Base-by-base conservation (phyloP, 92 coral and sea anemone genomes). In the Parazoanthus darwini region DNA sequence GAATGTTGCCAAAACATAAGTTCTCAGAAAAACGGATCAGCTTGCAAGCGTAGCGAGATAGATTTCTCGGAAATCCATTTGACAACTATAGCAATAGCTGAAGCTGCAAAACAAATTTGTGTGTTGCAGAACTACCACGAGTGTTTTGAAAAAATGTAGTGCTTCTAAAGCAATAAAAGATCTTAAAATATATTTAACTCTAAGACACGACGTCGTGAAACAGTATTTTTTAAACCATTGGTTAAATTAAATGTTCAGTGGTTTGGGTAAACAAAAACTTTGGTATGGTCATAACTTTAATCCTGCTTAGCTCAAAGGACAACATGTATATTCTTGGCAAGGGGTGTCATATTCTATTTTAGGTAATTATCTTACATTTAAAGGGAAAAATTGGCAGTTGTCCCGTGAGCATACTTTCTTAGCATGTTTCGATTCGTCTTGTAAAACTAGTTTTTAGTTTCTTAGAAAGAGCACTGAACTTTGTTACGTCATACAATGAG, bases 401-500 rank as follows among this genome's bases (percentile, higher is more conserved):
- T 37, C 42, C 36, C 2, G 48, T 48, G 14, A 70, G 48, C 78
- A 83, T 5, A 29, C 65, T 10, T 35, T 5, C 59, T 20, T 6
- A 14, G 66, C 79, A 26, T 37, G 6, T 84, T 84, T 26, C 26
- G 67, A 42, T 84, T 70, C 14, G 25, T 84, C 87, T 46, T 16
- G 87, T 48, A 70, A 84, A 84, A 84, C 87, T 65, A 43, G 87
- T 72, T 71, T 84, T 71, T 33, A 70, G 10, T 84, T 84, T 84
- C 78, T 33, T 48, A 70, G 65, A 71, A 84, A 14, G 26, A 46
- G 22, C 39, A 65, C 33, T 29, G 33, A 29, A 82, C 38, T 22
- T 16, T 23, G n/a, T 56, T 38, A 68, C 86, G 59, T 67, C 76
- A 82, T 67, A 26, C 33, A 22, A 35, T 14, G 14, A n/a, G 15